Percentiles rank a stretch among this genome's conserved stretches.
Evolutionary conservation across 2,113 vertebrate species (phyloP).

Genomic region (Hystrix brachyura): DNA sequence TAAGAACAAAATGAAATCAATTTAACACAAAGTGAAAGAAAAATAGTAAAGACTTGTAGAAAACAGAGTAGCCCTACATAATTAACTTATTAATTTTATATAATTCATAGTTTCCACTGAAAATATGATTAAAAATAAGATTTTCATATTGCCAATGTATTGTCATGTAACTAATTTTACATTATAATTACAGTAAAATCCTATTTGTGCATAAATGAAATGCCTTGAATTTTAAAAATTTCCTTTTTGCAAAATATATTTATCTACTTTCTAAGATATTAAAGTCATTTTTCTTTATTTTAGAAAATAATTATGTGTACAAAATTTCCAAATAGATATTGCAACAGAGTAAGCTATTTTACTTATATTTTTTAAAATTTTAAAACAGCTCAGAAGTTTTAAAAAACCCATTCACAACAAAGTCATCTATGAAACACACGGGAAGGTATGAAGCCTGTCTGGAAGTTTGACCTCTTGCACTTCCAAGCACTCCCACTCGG

Average conservation of each 20-base stretch:
- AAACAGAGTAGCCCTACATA: background rate
- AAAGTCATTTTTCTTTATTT: background rate
- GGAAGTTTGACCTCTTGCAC: background rate
- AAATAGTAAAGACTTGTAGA: background rate
- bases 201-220: background rate
- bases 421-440: background rate
- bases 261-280: background rate
- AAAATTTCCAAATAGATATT: background rate
- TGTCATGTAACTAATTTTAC: background rate
- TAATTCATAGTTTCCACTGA: background rate
- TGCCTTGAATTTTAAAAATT: background rate
- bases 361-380: background rate
- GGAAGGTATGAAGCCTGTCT: background rate
- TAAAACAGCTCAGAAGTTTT: background rate
- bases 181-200: background rate
- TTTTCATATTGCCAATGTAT: background rate
- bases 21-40: background rate
- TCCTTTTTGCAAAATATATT: background rate
- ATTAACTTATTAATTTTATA: background rate
- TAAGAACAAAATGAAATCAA: background rate
- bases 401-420: background rate
- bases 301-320: conserved; percentile 4
- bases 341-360: accelerated
- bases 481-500: background rate
- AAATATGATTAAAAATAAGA: background rate